Evolutionary conservation across 1,140 invertebrate species (phyloP).

Genomic region (Dreissena rostriformis): DNA sequence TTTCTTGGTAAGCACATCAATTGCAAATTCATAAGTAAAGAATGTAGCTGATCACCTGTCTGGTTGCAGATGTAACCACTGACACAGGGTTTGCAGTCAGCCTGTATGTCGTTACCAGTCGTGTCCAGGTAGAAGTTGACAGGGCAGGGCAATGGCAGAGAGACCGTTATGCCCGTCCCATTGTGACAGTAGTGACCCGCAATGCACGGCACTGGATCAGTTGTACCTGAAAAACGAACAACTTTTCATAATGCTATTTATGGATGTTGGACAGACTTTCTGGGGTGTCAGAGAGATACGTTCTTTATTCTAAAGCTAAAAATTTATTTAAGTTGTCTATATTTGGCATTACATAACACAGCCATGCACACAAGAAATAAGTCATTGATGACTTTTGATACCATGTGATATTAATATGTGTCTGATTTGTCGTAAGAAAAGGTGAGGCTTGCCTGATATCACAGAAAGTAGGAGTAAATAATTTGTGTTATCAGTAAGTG

Average conservation of each 20-base stretch:
- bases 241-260: not conserved
- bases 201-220: conserved; percentile 68
- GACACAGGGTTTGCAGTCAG: conserved; percentile 74
- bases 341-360: too few species aligned
- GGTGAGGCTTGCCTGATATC: too few species aligned
- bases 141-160: conserved; percentile 65
- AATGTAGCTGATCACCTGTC: conserved; percentile 59
- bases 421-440: too few species aligned
- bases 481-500: too few species aligned
- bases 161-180: conserved; percentile 66
- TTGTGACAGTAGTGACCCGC: conserved; percentile 73
- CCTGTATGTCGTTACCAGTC: conserved; percentile 66
- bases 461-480: too few species aligned
- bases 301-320: too few species aligned
- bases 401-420: too few species aligned
- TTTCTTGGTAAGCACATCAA: not conserved
- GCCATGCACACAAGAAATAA: too few species aligned
- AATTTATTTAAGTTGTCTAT: too few species aligned
- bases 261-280: too few species aligned
- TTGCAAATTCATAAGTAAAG: not conserved
- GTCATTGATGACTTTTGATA: too few species aligned
- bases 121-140: conserved; percentile 70
- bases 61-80: conserved; percentile 78
- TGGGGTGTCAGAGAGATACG: too few species aligned
- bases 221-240: conserved; percentile 60